phyloP scores from a whole-genome alignment of 2,797 vertebrate species.

The Numenius phaeopus region DNA sequence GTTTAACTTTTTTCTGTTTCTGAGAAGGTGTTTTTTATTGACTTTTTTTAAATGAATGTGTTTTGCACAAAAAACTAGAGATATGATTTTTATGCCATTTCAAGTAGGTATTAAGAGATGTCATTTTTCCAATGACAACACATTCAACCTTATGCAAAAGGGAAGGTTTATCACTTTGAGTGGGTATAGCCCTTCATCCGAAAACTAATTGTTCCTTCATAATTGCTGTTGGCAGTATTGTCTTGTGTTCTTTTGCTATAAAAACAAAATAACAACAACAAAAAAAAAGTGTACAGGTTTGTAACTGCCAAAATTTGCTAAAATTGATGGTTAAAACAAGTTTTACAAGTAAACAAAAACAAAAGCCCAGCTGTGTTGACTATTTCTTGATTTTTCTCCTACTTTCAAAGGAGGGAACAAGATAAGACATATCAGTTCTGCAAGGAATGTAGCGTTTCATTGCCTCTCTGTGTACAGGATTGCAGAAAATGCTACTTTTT shows the following conservation, averaged over 20 bases:
- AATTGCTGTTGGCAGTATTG: constrained; percentile 81
- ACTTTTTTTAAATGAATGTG: constrained; percentile 67
- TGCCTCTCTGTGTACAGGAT: not conserved
- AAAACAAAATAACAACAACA: constrained; percentile 50
- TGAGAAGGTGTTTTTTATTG: constrained; percentile 67
- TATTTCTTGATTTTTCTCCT: constrained; percentile 66
- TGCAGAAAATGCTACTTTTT: constrained; percentile 10
- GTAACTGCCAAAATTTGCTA: constrained; percentile 86
- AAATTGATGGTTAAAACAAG: constrained; percentile 82
- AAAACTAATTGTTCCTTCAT: constrained; percentile 73
- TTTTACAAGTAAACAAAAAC: constrained; percentile 82
- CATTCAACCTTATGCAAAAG: constrained; percentile 80
- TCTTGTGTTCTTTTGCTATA: constrained; percentile 81
- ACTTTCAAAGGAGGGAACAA: constrained; percentile 26
- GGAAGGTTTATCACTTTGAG: constrained; percentile 64
- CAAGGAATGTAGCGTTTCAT: not conserved
- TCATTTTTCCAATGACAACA: constrained; percentile 50
- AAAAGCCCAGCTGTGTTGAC: constrained; percentile 63
- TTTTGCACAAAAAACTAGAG: constrained; percentile 68
- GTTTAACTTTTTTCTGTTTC: constrained; percentile 72
- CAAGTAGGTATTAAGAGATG: constrained; percentile 44
- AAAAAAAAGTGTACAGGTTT: constrained; percentile 81
- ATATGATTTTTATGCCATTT: constrained; percentile 67
- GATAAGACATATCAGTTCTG: not conserved
- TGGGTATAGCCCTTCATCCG: constrained; percentile 62